Conservation (phyloP, 2,797 vertebrate species). For the Anas flavirostris region DNA sequence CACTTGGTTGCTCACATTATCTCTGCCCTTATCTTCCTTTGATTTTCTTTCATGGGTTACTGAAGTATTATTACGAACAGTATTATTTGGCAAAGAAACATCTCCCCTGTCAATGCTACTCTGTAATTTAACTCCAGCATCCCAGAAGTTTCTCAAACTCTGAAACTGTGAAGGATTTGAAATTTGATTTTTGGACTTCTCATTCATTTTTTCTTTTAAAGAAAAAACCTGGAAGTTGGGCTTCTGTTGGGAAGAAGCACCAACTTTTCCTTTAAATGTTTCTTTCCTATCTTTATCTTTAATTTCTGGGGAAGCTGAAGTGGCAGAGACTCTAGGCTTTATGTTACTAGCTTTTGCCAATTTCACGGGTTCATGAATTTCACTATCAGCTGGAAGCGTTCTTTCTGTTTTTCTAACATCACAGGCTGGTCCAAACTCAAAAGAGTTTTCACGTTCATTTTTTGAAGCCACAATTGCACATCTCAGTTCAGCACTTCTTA, state of each 20-base stretch:
- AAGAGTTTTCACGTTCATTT: constrained; percentile 76
- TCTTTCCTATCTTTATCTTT: constrained; percentile 29
- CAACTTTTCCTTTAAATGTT: neutral
- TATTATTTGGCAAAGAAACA: neutral
- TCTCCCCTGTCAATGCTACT: constrained; percentile 1
- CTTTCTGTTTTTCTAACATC: constrained; percentile 4
- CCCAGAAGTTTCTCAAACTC: constrained; percentile 90
- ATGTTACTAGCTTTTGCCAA: neutral
- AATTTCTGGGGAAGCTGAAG: neutral
- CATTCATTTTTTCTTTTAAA: constrained; percentile 82
- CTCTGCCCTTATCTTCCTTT: constrained; percentile 7
- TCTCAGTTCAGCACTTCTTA: constrained; percentile 46
- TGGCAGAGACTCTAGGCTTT: neutral
- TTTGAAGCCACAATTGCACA: constrained; percentile 71
- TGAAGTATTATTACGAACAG: neutral
- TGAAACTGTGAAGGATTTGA: constrained; percentile 84
- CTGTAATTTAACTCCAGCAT: constrained; percentile 71
- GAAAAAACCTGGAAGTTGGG: constrained; percentile 78
- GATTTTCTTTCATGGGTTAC: constrained; percentile 38
- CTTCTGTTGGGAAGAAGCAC: constrained; percentile 35
- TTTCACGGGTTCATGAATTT: neutral
- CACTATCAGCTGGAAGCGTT: neutral
- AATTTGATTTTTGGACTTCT: constrained; percentile 70
- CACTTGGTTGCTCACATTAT: constrained; percentile 31
- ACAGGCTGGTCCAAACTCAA: constrained; percentile 51